Evolutionary conservation across 2,797 vertebrate genomes (phyloP), one percentile per base, ranked within the genome.

Genomic region (Tympanoctomys barrerae): DNA sequence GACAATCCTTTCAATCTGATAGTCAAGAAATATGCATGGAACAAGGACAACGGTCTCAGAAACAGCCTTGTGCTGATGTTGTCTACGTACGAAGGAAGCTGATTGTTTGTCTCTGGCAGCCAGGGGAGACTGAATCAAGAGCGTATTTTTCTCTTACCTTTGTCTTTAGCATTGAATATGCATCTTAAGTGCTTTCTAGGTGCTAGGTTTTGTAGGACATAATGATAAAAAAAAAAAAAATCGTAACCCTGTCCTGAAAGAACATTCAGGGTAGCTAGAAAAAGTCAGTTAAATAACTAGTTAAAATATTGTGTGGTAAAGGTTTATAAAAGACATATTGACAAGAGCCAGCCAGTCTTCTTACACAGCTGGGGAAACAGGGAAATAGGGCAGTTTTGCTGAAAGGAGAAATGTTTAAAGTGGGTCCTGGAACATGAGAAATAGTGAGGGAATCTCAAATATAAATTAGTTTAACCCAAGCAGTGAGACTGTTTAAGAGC

Each of bases 1-100:
- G 54, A 82, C 18, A 68, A 61, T 71, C 52, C 14, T 70, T 87
- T 93, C 84, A 93, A 90, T 90, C 39, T 73, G 42, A 62, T 33
- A 46, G 28, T 46, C 68, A 39, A 81, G 68, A 33, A n/a, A 11
- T 5, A 42, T 31, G 1, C 28, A 46, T 39, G 36, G 59, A 59
- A 12, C 0, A 16, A 49, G 46, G 39, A 57, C 33, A 70, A 80
- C 54, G 62, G 3, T 14, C 81, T 81, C 8, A 18, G 90, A 83
- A 92, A 57, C 26, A 46, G 42, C 31, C 57, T 68, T 26, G 39
- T 18, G 28, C 66, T 57, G 12, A n/a, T 24, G 54, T 18, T 39
- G 57, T 28, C 83, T 59, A 0, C 39, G 14, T 14, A 0, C 0
- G 33, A 79, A 52, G 87, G 75, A 68, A 86, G 62, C 80, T 2